Percentiles rank a stretch among this genome's conserved stretches.
Conservation (phyloP, 1,140 invertebrate species). For the Pteromalus puparum region DNA sequence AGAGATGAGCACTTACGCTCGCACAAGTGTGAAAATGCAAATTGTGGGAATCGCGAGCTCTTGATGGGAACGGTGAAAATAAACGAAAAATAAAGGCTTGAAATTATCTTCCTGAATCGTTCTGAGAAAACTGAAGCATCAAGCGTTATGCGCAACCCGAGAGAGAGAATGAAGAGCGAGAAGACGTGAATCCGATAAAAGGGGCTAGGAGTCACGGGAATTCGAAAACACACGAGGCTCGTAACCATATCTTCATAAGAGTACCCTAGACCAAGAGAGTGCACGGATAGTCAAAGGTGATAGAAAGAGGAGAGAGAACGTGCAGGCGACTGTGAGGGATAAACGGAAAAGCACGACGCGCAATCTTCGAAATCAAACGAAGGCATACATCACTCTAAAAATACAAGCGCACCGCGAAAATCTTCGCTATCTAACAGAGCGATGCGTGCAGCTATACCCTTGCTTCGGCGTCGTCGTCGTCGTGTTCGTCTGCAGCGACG, state of each 20-base stretch:
- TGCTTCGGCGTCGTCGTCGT: slow-evolving; percentile 11
- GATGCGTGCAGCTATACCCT: background rate
- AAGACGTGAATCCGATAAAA: slow-evolving; percentile 33
- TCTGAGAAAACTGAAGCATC: slow-evolving; percentile 8
- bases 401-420: slow-evolving; percentile 54
- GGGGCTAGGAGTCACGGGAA: background rate
- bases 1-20: background rate
- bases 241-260: too few relatives aligned
- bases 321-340: background rate
- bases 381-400: slow-evolving; percentile 68
- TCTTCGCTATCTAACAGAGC: background rate
- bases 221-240: too few relatives aligned
- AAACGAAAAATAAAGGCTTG: background rate
- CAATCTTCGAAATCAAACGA: slow-evolving; percentile 68
- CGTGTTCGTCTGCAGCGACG: slow-evolving; percentile 44
- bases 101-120: background rate
- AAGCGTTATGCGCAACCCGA: background rate
- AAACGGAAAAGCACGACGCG: slow-evolving; percentile 48
- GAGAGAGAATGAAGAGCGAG: background rate
- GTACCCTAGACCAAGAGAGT: background rate
- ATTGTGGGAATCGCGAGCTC: background rate
- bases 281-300: background rate
- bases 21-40: background rate
- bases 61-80: background rate
- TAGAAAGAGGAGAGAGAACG: slow-evolving; percentile 17